Evolutionary conservation across 2,888 invertebrate genomes (phyloP), one percentile per base, ranked within the genome.

Genomic region (Zele albiditarsus): DNA sequence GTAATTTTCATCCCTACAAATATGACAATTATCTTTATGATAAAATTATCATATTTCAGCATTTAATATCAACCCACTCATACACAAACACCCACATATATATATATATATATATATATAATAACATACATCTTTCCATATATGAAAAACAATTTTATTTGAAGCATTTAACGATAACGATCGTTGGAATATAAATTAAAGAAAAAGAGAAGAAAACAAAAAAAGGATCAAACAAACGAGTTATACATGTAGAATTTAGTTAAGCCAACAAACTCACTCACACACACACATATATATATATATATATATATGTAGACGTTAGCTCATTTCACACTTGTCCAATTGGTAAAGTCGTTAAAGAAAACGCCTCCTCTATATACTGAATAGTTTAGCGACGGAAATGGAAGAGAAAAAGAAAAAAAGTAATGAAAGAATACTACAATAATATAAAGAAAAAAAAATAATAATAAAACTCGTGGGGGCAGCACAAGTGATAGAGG

Each of bases 281-380:
- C 38, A 12, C 12, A 12, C 20, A 53, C 20, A 12, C 10, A n/a
- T 46, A 42, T 42, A 53, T 53, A 20, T 20, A 5, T 38, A 12
- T 53, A 53, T 53, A 12, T 2, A n/a, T 46, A 42, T 42, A 53
- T 53, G 53, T 20, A 5, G 20, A 53, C 20, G n/a, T 46, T 46
- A 14, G n/a, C 46, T 46, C 46, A 46, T 46, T 46, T 46, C 46
- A 46, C 46, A 46, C 46, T 46, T 46, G 46, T 46, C 46, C 46
- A 46, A 46, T 46, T 46, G 46, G 46, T 46, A n/a, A 46, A 46
- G 46, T 46, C 46, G 46, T 46, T 46, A 46, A 46, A 46, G 46
- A n/a, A 46, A 46, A 46, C 46, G 46, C 46, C 46, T 46, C 46
- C 46, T n/a, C 46, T n/a, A 46, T 46, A 46, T n/a, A 46, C 46